These are phyloP conservation scores for Hirtodrosophila histrioides DNA, from an alignment of 2,888 invertebrate genomes.

Conservation along the genomic window DNA sequence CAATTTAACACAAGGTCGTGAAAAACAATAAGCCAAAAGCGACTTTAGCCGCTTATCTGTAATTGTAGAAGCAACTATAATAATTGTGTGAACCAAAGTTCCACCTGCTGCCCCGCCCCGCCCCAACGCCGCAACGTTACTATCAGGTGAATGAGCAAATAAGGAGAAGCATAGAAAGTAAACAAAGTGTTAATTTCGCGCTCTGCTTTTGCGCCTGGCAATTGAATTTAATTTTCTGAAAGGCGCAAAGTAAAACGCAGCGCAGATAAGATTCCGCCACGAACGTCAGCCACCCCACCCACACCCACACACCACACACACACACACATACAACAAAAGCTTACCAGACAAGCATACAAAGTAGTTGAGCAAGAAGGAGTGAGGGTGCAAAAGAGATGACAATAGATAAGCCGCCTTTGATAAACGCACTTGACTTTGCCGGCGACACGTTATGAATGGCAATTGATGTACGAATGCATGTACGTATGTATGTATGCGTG, in stretches of 20 bases:
- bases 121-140: background rate
- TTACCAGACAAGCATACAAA: slow-evolving; percentile 54
- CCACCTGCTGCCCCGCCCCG: slow-evolving; percentile 14
- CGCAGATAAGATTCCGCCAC: slow-evolving; percentile 66
- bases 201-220: slow-evolving; percentile 46
- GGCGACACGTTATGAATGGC: slow-evolving; percentile 51
- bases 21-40: slow-evolving; percentile 55
- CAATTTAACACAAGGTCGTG: slow-evolving; percentile 69
- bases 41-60: slow-evolving; percentile 53
- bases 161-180: slow-evolving; percentile 43
- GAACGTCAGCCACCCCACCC: slow-evolving; percentile 11
- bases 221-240: slow-evolving; percentile 62
- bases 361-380: slow-evolving; percentile 5
- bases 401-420: slow-evolving; percentile 57
- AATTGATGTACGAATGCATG: slow-evolving; percentile 43
- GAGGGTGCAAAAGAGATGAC: slow-evolving; percentile 47
- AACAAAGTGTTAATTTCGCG: slow-evolving; percentile 74
- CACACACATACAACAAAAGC: slow-evolving; percentile 31
- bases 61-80: slow-evolving; percentile 53
- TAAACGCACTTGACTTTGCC: slow-evolving; percentile 72
- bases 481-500: background rate
- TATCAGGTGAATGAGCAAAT: slow-evolving; percentile 12
- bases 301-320: slow-evolving; percentile 22
- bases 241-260: slow-evolving; percentile 31
- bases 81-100: slow-evolving; percentile 54